These are phyloP conservation scores for Tachuris rubrigastra DNA, from an alignment of 2,113 vertebrate species.

Conservation along the genomic window DNA sequence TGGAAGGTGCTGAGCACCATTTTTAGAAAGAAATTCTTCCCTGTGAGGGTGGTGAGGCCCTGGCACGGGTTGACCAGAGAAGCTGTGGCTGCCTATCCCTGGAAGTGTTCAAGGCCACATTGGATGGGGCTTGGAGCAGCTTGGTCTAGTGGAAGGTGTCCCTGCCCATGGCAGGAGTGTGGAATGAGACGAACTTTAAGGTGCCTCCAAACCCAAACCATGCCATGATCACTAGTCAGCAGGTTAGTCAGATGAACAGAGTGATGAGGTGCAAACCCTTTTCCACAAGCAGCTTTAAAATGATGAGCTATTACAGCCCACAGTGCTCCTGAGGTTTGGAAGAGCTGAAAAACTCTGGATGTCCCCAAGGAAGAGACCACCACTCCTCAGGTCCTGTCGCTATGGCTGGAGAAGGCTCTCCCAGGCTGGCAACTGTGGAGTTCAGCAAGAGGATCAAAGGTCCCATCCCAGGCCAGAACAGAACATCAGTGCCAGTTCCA, in stretches of 20 bases:
- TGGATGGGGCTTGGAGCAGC: background rate
- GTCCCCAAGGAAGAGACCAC: background rate
- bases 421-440: background rate
- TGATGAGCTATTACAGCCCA: accelerated
- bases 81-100: background rate
- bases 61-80: background rate
- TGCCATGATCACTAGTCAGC: background rate
- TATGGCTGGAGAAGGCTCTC: background rate
- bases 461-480: background rate
- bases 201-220: background rate
- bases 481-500: accelerated
- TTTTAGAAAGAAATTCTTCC: background rate
- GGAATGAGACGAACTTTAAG: background rate
- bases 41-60: background rate
- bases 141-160: background rate
- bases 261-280: background rate
- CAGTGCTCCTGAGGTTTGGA: accelerated
- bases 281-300: background rate
- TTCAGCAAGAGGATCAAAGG: background rate
- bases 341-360: background rate
- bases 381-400: no score
- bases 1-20: background rate
- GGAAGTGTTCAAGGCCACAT: background rate
- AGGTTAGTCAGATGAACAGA: background rate
- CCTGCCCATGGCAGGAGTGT: background rate